Evolutionary conservation across 2,888 invertebrate genomes (phyloP).

Genomic region (Metacarcinus magister): DNA sequence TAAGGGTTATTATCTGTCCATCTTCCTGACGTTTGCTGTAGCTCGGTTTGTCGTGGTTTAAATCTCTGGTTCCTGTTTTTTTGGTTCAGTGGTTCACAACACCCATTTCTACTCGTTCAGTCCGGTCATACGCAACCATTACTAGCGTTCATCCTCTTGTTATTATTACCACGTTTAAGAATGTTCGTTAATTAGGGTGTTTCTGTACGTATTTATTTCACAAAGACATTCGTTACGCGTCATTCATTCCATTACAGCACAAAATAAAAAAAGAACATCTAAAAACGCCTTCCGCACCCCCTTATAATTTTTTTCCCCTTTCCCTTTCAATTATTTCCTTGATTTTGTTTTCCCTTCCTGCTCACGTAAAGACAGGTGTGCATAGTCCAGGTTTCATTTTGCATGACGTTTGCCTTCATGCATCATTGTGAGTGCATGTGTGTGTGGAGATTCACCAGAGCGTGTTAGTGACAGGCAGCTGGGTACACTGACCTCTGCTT

Average conservation of each 20-base stretch:
- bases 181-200: neutral
- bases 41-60: neutral
- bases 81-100: neutral
- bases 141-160: neutral
- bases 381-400: neutral
- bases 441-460: neutral
- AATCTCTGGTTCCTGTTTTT: neutral
- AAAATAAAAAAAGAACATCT: neutral
- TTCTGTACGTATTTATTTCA: neutral
- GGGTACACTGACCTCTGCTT: neutral
- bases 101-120: neutral
- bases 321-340: neutral
- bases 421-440: neutral
- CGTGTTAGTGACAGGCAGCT: slow-evolving; percentile 2
- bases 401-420: slow-evolving; percentile 4
- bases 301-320: neutral
- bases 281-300: neutral
- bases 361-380: neutral
- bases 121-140: neutral
- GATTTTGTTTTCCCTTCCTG: slow-evolving; percentile 2
- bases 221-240: neutral
- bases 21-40: neutral
- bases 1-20: neutral
- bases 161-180: neutral
- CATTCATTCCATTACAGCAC: neutral